These are phyloP conservation scores for Elymnias hypermnestra DNA, from an alignment of 1,140 invertebrate genomes.

Conservation along the genomic window DNA sequence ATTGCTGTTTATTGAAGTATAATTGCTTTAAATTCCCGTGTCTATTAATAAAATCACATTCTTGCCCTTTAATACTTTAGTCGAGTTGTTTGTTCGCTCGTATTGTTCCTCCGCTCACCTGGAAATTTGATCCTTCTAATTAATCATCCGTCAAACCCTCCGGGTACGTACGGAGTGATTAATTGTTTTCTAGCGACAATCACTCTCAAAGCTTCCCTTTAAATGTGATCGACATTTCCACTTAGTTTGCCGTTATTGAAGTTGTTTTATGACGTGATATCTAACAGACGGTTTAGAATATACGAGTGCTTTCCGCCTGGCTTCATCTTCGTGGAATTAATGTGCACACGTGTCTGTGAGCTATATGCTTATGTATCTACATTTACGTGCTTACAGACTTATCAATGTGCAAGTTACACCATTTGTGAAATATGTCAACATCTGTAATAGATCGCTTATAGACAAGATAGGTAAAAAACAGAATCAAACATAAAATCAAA, in stretches of 20 bases:
- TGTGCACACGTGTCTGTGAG: too few relatives aligned
- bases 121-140: conserved; percentile 4
- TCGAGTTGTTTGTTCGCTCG: conserved; percentile 1
- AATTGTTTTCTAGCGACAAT: conserved; percentile 3
- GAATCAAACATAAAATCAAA: too few relatives aligned
- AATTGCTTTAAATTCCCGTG: neutral
- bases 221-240: conserved; percentile 4
- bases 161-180: neutral
- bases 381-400: too few relatives aligned
- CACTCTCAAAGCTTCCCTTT: neutral
- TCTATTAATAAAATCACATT: neutral
- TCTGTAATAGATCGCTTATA: too few relatives aligned
- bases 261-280: conserved; percentile 1
- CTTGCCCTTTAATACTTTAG: neutral
- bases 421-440: too few relatives aligned
- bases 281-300: too few relatives aligned
- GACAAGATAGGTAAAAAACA: too few relatives aligned
- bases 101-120: conserved; percentile 1
- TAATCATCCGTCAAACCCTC: conserved; percentile 4
- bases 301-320: too few relatives aligned
- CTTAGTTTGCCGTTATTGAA: neutral
- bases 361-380: too few relatives aligned
- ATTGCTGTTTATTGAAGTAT: too few relatives aligned
- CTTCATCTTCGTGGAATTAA: too few relatives aligned
- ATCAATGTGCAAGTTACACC: too few relatives aligned